A percentile compares a stretch with the other conserved stretches of the same genome.
phyloP scores from a whole-genome alignment of 2,888 invertebrate genomes.

The Nezara viridula region DNA sequence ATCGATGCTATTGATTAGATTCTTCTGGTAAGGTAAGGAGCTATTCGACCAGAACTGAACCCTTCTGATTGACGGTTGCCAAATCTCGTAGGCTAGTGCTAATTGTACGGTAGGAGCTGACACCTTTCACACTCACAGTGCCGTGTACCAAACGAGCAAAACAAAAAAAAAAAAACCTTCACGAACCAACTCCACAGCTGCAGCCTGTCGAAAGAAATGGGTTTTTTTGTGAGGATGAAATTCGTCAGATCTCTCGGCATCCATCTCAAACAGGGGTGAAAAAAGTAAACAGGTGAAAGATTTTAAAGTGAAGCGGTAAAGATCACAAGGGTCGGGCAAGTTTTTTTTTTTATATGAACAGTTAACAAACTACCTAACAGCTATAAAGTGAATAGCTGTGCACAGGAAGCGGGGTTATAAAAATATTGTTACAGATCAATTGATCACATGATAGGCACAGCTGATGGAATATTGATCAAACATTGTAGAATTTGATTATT shows the following conservation, averaged over 20 bases:
- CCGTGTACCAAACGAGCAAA: background rate
- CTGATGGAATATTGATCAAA: no score
- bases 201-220: background rate
- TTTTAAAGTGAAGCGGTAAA: background rate
- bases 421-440: background rate
- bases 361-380: background rate
- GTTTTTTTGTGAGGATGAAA: background rate
- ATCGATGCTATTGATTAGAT: background rate
- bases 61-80: background rate
- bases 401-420: background rate
- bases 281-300: conserved; percentile 20
- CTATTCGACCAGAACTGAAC: background rate
- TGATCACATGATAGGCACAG: background rate
- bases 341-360: background rate
- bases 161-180: background rate
- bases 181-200: background rate
- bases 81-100: background rate
- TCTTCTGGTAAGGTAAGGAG: background rate
- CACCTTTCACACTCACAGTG: background rate
- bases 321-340: background rate
- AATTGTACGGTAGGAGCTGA: conserved; percentile 1
- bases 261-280: conserved; percentile 15
- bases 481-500: no score
- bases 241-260: conserved; percentile 28
- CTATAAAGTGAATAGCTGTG: background rate